These are phyloP conservation scores for Drosophila sucinea DNA, from an alignment of 1,140 invertebrate genomes.

Conservation along the genomic window DNA sequence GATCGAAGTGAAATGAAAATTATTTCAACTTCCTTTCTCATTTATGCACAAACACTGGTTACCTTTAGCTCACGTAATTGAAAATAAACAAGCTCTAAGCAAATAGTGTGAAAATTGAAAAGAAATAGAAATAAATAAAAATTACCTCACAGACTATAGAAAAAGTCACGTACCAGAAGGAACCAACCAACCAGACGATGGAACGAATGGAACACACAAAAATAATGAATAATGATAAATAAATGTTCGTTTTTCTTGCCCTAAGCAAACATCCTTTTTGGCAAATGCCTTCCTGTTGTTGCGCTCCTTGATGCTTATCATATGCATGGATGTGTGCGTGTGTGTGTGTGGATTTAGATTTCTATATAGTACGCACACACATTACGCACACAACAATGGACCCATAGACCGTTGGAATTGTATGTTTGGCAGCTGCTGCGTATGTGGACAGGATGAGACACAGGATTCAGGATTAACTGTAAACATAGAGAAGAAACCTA, in stretches of 20 bases:
- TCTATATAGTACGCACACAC: conserved; percentile 25
- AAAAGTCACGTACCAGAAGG: conserved; percentile 61
- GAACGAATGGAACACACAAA: neutral
- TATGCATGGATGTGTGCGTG: conserved; percentile 27
- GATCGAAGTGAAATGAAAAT: conserved; percentile 6
- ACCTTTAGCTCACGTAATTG: conserved; percentile 59
- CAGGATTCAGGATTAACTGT: conserved; percentile 9
- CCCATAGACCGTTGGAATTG: conserved; percentile 38
- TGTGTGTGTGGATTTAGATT: conserved; percentile 45
- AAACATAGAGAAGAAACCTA: neutral
- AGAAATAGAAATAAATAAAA: conserved; percentile 42
- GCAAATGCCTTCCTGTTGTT: conserved; percentile 61
- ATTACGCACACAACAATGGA: conserved; percentile 45
- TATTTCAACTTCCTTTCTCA: conserved; percentile 50
- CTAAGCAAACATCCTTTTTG: conserved; percentile 77
- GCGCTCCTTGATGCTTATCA: conserved; percentile 59
- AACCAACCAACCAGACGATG: neutral
- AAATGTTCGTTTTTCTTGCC: conserved; percentile 23
- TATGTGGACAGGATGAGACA: conserved; percentile 17
- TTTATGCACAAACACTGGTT: conserved; percentile 49
- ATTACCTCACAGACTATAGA: conserved; percentile 47
- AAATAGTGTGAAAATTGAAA: conserved; percentile 45
- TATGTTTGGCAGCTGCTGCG: conserved; percentile 45
- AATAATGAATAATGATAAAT: conserved; percentile 19
- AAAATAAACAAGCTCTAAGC: conserved; percentile 67